These are phyloP conservation scores for Zaprionus davidi DNA, from an alignment of 1,140 invertebrate genomes.

Conservation along the genomic window DNA sequence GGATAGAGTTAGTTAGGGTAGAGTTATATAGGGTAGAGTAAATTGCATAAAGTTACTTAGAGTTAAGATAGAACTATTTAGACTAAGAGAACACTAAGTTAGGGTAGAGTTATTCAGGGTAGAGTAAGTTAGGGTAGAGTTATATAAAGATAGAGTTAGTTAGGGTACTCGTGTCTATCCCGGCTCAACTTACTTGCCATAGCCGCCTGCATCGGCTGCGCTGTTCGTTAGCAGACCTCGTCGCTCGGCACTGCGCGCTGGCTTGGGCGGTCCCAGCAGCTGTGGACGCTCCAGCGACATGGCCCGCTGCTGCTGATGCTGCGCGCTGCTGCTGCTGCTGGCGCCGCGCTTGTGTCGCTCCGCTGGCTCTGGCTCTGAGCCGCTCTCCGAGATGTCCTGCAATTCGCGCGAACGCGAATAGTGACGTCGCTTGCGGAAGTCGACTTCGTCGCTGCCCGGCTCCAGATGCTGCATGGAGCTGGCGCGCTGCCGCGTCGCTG, in stretches of 20 bases:
- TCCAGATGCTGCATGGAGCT: constrained; percentile 83
- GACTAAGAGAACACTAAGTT: too few species aligned
- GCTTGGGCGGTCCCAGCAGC: constrained; percentile 75
- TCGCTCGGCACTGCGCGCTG: constrained; percentile 75
- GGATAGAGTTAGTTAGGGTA: too few species aligned
- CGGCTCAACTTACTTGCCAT: constrained; percentile 40
- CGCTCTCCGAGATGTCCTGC: constrained; percentile 83
- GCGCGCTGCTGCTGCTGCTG: constrained; percentile 19
- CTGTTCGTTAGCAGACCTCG: constrained; percentile 42
- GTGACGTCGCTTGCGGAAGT: constrained; percentile 78
- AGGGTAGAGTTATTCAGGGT: too few species aligned
- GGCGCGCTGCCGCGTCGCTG: constrained; percentile 62
- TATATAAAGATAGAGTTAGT: too few species aligned
- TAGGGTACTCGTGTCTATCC: background rate
- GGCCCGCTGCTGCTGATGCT: constrained; percentile 45
- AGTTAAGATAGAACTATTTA: too few species aligned
- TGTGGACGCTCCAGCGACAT: constrained; percentile 72
- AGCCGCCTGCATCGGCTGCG: constrained; percentile 34
- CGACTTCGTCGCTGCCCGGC: constrained; percentile 71
- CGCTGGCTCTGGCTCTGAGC: constrained; percentile 80
- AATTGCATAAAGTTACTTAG: too few species aligned
- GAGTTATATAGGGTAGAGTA: too few species aligned
- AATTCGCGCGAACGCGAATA: constrained; percentile 79
- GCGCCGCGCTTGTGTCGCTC: constrained; percentile 69
- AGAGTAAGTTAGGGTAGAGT: background rate